Base-by-base conservation (phyloP, 2,797 vertebrate species). In the Melanotaenia boesemani region DNA sequence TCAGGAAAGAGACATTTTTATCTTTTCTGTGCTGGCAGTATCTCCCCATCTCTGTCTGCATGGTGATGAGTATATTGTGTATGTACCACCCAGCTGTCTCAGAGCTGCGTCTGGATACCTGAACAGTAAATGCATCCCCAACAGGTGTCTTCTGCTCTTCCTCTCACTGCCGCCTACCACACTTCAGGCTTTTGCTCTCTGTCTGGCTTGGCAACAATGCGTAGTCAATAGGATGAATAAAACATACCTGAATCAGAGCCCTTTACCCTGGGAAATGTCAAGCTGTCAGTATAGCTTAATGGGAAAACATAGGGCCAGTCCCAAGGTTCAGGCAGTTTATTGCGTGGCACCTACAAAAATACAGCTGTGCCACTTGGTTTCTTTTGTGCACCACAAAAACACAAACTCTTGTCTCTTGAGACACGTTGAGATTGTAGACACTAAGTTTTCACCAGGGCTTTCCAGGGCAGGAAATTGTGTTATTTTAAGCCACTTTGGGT, bases 171-270 rank as follows among this genome's bases (percentile, higher is more conserved):
- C 36, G 37, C 79, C 83, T 80, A 76, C 68, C 77, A 80, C 82
- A 84, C 85, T 84, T 76, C 15, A 32, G 79, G 70, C 84, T 81
- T 83, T 85, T 79, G 75, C 87, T 85, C 80, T 74, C 57, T 83
- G 76, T 86, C 76, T 80, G 72, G 30, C 70, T 90, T 79, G 76
- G 87, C 86, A 86, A 85, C 82, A 76, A 84, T 67, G 79, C 71
- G 72, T 82, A 92, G 92, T 92, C 89, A 89, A 89, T 86, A 83
- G 83, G 90, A 94, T 95, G 93, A 95, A 95, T 95, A 94, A 95
- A 94, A 94, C 93, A 94, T 93, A 86, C 80, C 76, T 82, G 87
- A 91, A 91, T 90, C 87, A 91, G 85, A 91, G 80, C 71, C 82
- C 82, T 92, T 88, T 86, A 91, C 91, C 88, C 84, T 80, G 90